Conservation (phyloP, 1,140 invertebrate species). For the Lucilia cuprina region DNA sequence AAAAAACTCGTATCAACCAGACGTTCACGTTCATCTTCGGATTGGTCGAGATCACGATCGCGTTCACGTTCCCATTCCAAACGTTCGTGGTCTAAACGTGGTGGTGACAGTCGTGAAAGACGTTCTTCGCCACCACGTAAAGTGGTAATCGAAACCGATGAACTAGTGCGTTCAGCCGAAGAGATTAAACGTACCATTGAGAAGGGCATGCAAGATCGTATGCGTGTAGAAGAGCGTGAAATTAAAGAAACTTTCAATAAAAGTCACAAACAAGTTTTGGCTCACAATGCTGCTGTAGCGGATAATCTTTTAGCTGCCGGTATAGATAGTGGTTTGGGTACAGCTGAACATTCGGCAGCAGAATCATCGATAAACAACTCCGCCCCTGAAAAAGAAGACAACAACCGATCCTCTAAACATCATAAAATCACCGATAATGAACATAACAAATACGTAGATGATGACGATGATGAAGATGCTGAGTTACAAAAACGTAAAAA, state of each 20-base stretch:
- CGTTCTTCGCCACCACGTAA: constrained; percentile 39
- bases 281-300: constrained; percentile 3
- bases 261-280: constrained; percentile 39
- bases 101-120: constrained; percentile 1
- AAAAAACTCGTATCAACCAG: constrained; percentile 58
- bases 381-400: background rate
- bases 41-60: constrained; percentile 59
- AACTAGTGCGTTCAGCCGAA: constrained; percentile 55
- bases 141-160: constrained; percentile 52
- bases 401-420: background rate
- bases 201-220: constrained; percentile 54
- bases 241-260: constrained; percentile 51
- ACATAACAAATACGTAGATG: background rate
- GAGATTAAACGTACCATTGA: constrained; percentile 57
- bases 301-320: background rate
- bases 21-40: constrained; percentile 53
- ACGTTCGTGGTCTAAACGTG: constrained; percentile 62
- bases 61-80: constrained; percentile 52
- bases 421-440: background rate
- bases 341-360: constrained; percentile 9
- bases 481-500: background rate
- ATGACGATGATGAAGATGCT: background rate
- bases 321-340: background rate
- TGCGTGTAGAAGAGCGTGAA: constrained; percentile 54
- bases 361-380: background rate